Conservation (phyloP, 2,113 vertebrate genomes). For the Sylvia atricapilla region DNA sequence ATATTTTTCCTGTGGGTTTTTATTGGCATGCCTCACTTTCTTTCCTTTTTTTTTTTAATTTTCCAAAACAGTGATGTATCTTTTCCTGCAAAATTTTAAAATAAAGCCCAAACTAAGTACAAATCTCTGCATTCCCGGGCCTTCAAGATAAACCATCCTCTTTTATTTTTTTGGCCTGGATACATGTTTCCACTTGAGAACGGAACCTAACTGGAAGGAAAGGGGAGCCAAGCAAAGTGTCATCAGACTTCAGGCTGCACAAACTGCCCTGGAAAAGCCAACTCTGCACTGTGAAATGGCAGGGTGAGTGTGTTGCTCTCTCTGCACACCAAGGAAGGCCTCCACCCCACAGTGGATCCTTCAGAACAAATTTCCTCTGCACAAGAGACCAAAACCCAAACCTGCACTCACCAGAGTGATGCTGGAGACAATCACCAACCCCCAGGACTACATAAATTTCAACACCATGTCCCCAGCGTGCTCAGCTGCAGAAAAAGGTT, state of each 20-base stretch:
- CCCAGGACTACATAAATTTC: neutral
- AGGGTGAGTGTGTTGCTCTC: neutral
- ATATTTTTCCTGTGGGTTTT: conserved; percentile 14
- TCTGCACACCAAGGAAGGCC: neutral
- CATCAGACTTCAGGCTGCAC: neutral
- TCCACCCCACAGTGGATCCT: rapidly evolving
- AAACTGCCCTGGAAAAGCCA: neutral
- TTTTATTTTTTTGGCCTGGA: neutral
- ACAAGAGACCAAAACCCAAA: neutral
- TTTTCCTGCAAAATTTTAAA: conserved; percentile 51
- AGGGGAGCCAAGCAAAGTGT: neutral
- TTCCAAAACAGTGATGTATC: neutral
- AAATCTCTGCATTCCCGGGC: conserved; percentile 26
- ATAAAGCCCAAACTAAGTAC: conserved; percentile 34
- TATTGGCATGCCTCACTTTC: neutral
- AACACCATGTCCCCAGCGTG: rapidly evolving
- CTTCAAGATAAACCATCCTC: conserved; percentile 51
- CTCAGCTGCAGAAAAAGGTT: neutral
- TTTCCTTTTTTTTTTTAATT: neutral
- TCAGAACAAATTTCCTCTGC: neutral
- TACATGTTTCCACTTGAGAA: conserved; percentile 57
- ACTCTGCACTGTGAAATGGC: neutral
- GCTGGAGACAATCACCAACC: neutral
- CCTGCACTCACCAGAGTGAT: neutral
- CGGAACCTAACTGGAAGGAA: conserved; percentile 12